These are phyloP conservation scores for Rhingia campestris DNA, from an alignment of 2,888 invertebrate species.

Conservation along the genomic window DNA sequence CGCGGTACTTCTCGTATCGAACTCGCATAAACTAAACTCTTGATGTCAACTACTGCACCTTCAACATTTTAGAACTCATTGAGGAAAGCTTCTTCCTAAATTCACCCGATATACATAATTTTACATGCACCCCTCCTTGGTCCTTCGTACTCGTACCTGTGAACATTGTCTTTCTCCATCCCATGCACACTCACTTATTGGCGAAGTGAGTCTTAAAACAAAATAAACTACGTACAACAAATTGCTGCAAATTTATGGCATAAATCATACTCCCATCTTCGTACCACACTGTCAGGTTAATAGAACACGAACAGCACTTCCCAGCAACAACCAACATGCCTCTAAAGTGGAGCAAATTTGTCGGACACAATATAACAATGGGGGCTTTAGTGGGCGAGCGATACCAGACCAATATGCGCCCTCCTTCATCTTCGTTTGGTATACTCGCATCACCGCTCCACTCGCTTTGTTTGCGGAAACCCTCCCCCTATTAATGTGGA, in stretches of 20 bases:
- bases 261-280: conserved; percentile 70
- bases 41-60: too few relatives aligned
- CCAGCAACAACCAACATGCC: conserved; percentile 57
- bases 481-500: conserved; percentile 60
- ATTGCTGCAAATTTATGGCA: conserved; percentile 74
- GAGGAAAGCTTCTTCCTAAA: too few relatives aligned
- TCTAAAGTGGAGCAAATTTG: conserved; percentile 71
- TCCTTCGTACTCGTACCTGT: background rate
- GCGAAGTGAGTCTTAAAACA: conserved; percentile 67
- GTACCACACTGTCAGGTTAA: conserved; percentile 49
- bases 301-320: conserved; percentile 67
- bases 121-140: background rate
- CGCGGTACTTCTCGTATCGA: too few relatives aligned
- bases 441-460: conserved; percentile 48
- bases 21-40: too few relatives aligned
- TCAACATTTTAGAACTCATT: too few relatives aligned
- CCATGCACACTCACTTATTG: conserved; percentile 46
- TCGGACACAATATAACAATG: conserved; percentile 63
- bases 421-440: conserved; percentile 34
- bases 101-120: too few relatives aligned
- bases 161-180: background rate
- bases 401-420: background rate
- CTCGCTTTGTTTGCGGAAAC: conserved; percentile 67
- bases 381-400: background rate
- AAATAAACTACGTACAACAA: conserved; percentile 70